These are phyloP conservation scores for Temnothorax ravouxi DNA, from an alignment of 2,888 invertebrate genomes.

Conservation along the genomic window DNA sequence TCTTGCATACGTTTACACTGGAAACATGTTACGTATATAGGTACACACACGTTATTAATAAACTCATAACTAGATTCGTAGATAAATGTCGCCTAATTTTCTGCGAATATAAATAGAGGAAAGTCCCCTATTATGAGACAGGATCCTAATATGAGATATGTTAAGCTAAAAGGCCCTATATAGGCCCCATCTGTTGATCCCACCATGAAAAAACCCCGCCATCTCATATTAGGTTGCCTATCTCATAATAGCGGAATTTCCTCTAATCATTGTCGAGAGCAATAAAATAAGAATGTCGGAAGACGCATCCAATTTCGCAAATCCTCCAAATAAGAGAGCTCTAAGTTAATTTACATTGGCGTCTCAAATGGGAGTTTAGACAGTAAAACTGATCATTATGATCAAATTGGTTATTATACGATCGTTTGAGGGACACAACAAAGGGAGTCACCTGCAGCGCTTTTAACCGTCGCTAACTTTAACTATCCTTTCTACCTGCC, in stretches of 20 bases:
- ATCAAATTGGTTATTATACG: constrained; percentile 56
- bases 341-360: constrained; percentile 62
- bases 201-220: too few species aligned
- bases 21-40: not conserved
- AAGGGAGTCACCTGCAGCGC: constrained; percentile 68
- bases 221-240: too few species aligned
- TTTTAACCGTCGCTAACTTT: constrained; percentile 62
- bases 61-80: not conserved
- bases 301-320: not conserved
- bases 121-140: too few species aligned
- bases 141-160: too few species aligned
- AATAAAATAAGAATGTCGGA: not conserved
- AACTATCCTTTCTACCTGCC: constrained; percentile 53
- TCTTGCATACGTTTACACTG: not conserved
- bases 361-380: constrained; percentile 57
- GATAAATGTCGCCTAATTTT: not conserved
- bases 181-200: too few species aligned
- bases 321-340: not conserved
- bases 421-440: constrained; percentile 21
- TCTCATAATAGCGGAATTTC: too few species aligned
- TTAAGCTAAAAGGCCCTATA: too few species aligned
- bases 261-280: not conserved
- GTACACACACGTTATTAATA: not conserved
- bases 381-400: constrained; percentile 63
- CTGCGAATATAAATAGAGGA: not conserved